phyloP scores from a whole-genome alignment of 1,140 invertebrate species.

The Rhizoglyphus robini region DNA sequence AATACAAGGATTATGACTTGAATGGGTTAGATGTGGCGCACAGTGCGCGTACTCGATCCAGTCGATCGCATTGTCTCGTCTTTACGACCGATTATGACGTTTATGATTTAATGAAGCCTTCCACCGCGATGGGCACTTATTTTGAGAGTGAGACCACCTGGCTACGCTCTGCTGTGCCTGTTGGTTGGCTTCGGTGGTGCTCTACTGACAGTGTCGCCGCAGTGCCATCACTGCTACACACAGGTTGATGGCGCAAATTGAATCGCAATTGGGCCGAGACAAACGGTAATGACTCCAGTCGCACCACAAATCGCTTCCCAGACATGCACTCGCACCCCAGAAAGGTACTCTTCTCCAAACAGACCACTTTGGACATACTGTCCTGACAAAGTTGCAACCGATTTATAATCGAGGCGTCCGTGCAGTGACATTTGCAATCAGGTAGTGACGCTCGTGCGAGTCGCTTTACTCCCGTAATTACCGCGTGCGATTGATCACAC shows the following conservation, averaged over 20 bases:
- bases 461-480: not conserved
- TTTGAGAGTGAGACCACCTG: slow-evolving; percentile 18
- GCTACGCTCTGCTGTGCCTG: not conserved
- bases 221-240: not conserved
- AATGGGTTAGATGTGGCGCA: not conserved
- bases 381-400: too few relatives aligned
- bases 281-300: too few relatives aligned
- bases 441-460: not conserved
- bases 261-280: too few relatives aligned
- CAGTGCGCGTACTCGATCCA: not conserved
- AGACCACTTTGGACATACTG: too few relatives aligned
- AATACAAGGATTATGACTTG: not conserved
- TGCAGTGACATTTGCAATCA: not conserved
- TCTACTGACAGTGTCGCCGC: not conserved
- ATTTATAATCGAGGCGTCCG: not conserved
- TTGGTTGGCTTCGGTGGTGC: not conserved
- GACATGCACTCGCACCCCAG: too few relatives aligned
- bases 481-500: not conserved
- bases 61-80: slow-evolving; percentile 1
- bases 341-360: too few relatives aligned
- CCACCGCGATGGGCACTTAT: not conserved
- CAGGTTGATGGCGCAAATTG: too few relatives aligned
- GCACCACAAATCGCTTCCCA: too few relatives aligned
- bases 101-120: slow-evolving; percentile 11
- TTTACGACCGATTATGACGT: slow-evolving; percentile 13